Conservation (phyloP, 2,888 invertebrate genomes). For the Dryococelus australis region DNA sequence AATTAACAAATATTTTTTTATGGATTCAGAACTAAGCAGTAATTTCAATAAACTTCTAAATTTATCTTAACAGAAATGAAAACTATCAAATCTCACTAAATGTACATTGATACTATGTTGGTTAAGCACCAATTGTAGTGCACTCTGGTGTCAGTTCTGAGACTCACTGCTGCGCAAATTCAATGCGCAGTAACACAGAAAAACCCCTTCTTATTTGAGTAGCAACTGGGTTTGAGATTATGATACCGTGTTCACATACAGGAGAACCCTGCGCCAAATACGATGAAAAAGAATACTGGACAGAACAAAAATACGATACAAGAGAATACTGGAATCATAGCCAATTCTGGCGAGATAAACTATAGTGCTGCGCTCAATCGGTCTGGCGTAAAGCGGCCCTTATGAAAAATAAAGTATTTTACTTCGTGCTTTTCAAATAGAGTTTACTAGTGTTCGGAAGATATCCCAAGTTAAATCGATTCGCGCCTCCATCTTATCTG, state of each 20-base stretch:
- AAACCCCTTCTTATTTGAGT: background rate
- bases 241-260: background rate
- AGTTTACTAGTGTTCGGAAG: too few species aligned
- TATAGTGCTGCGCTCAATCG: too few species aligned
- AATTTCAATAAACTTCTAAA: background rate
- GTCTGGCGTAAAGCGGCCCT: too few species aligned
- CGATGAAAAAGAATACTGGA: too few species aligned
- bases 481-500: too few species aligned
- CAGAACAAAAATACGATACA: too few species aligned
- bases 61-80: background rate
- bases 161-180: background rate
- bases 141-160: background rate
- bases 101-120: background rate
- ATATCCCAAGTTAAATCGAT: too few species aligned
- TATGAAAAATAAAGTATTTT: too few species aligned
- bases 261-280: background rate
- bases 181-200: background rate
- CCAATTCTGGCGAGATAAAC: too few species aligned
- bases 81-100: background rate
- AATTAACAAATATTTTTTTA: background rate
- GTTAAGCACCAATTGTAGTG: background rate
- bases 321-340: too few species aligned
- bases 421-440: too few species aligned
- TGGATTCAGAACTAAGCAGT: background rate
- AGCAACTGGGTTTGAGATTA: background rate